A percentile compares a stretch with the other conserved stretches of the same genome.
Evolutionary conservation across 2,113 vertebrate species (phyloP).

Genomic region (Dunckerocampus dactyliophorus): DNA sequence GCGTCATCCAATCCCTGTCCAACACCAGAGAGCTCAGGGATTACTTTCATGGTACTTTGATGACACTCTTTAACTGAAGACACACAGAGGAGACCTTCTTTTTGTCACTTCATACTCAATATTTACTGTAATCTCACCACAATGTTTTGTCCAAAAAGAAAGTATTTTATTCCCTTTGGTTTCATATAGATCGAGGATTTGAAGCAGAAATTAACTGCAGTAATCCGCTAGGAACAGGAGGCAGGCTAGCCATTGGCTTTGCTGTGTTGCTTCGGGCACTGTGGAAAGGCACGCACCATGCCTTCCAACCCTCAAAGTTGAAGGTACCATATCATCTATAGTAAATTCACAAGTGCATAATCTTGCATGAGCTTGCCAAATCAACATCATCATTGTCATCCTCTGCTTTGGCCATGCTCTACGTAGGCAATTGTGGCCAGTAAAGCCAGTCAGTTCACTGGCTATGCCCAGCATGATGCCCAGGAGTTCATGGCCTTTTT

Average conservation of each 20-base stretch:
- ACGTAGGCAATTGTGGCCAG: conserved; percentile 91
- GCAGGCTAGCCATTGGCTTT: conserved; percentile 90
- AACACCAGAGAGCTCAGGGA: conserved; percentile 96
- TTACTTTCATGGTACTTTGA: conserved; percentile 88
- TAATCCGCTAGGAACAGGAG: conserved; percentile 92
- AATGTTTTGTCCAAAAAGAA: not conserved
- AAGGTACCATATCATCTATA: conserved; percentile 76
- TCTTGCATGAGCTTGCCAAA: too few relatives aligned
- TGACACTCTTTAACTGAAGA: not conserved
- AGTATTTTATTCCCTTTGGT: not conserved
- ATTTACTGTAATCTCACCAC: not conserved
- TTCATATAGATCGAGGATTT: conserved; percentile 83
- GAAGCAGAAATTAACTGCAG: conserved; percentile 95
- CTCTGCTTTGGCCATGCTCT: not conserved
- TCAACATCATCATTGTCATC: not conserved
- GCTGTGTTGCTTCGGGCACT: conserved; percentile 89
- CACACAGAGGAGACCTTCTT: not conserved
- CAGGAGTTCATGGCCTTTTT: conserved; percentile 99
- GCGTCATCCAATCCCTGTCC: conserved; percentile 94
- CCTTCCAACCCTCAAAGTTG: conserved; percentile 95
- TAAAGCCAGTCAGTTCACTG: conserved; percentile 98
- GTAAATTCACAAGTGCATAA: not conserved
- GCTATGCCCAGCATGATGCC: conserved; percentile 95
- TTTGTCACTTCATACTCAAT: too few relatives aligned
- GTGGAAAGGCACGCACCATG: conserved; percentile 97